Evolutionary conservation across 2,888 invertebrate genomes (phyloP), one percentile per base, ranked within the genome.

Genomic region (Cheilosia impressa): DNA sequence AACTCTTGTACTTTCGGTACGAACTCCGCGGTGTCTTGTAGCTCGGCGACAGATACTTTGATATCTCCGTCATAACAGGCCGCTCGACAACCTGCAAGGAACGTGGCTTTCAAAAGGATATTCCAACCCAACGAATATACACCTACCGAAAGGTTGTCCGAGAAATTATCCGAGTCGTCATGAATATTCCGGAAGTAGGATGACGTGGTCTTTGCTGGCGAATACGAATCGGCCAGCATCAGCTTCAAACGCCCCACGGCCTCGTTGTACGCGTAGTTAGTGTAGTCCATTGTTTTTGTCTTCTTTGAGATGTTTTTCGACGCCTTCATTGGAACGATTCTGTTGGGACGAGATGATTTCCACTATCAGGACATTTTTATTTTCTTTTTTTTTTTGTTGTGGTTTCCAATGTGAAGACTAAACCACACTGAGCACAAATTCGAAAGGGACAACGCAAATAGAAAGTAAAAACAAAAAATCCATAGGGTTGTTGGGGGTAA

Each of bases 261-360:
- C 91, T 97, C 97, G 88, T 96, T 95, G 90, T 97, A 97, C 6
- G 96, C 96, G 88, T 95, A 93, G 90, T 97, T 97, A 0, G 96
- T 97, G 89, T 97, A 97, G 92, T 97, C 96, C 65, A 96, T 95
- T 60, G 95, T 93, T 87, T 91, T 91, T 60, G 89, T 89, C 88
- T 91, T 92, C 88, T 92, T 92, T 73, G 90, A 90, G 78, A 90
- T 90, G 80, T 90, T 89, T 88, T 90, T 91, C 62, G 91, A 90
- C 66, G 91, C 89, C 89, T 90, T 92, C 90, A 92, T 91, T 69
- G 90, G 89, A 85, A 90, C 89, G 77, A 89, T 90, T 89, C 91
- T 91, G 88, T 87, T 50, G 27, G 34, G 10, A 27, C 22, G 19
- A 38, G 7, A 27, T 5, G 45, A 50, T 41, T 63, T 87, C 52